Percentiles rank a stretch among this genome's conserved stretches.
phyloP scores from a whole-genome alignment of 2,888 invertebrate species.

The Ectobius pallidus region DNA sequence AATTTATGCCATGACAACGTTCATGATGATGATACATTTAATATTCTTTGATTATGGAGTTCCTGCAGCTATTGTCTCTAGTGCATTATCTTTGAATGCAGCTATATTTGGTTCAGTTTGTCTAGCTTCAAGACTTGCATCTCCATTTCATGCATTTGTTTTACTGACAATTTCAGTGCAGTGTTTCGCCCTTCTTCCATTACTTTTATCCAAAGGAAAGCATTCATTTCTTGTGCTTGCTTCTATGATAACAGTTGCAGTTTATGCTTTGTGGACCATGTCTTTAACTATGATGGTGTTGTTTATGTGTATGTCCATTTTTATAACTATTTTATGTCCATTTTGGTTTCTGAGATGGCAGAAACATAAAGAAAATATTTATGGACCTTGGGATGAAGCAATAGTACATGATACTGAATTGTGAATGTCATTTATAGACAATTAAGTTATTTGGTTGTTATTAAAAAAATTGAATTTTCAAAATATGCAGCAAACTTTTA shows the following conservation, averaged over 20 bases:
- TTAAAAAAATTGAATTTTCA: too few species aligned
- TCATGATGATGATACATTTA: constrained; percentile 87
- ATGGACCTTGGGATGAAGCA: constrained; percentile 99
- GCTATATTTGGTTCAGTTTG: constrained; percentile 96
- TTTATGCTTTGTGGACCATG: constrained; percentile 55
- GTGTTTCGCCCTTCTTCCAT: constrained; percentile 88
- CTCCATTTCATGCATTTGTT: constrained; percentile 86
- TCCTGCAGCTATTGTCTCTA: constrained; percentile 85
- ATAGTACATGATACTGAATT: constrained; percentile 60
- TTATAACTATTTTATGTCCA: constrained; percentile 77
- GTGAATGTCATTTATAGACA: too few species aligned
- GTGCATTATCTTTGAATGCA: constrained; percentile 90
- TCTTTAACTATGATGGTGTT: constrained; percentile 65
- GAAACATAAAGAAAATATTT: constrained; percentile 86
- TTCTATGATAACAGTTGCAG: constrained; percentile 59
- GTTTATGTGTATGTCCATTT: constrained; percentile 64
- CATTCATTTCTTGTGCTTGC: constrained; percentile 62
- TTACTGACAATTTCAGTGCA: constrained; percentile 88
- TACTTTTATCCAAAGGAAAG: constrained; percentile 70
- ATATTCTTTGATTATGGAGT: constrained; percentile 93
- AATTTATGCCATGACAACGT: constrained; percentile 89
- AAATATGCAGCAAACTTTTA: too few species aligned
- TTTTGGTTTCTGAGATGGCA: constrained; percentile 77
- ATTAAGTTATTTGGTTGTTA: too few species aligned
- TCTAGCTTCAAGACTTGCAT: constrained; percentile 87